A percentile compares a stretch with the other conserved stretches of the same genome.
These are phyloP conservation scores for Sakesphorus luctuosus DNA, from an alignment of 2,113 vertebrate species.

Conservation along the genomic window DNA sequence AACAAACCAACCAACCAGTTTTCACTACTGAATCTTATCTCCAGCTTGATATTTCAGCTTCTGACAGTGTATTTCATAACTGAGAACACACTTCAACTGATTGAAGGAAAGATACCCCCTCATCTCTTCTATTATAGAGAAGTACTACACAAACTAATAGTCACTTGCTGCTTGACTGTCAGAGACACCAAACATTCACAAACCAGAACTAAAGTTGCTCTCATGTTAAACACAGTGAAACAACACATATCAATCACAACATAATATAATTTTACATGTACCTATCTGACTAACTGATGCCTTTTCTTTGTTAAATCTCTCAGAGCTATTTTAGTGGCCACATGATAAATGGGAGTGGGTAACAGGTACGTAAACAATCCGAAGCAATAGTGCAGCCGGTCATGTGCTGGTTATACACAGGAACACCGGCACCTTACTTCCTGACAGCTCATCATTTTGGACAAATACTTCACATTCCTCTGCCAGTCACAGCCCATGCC, in stretches of 20 bases:
- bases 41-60: not conserved
- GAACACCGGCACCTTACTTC: constrained; percentile 65
- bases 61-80: not conserved
- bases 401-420: not conserved
- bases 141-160: not conserved
- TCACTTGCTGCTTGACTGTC: not conserved
- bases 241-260: not conserved
- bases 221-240: not conserved
- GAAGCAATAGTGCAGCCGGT: not conserved
- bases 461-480: constrained; percentile 64
- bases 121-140: not conserved
- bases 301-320: not conserved
- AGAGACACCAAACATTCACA: not conserved
- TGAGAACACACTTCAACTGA: not conserved
- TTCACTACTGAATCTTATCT: not conserved
- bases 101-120: not conserved
- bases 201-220: not conserved
- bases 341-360: not conserved
- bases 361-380: not conserved
- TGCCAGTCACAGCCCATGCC: constrained; percentile 44
- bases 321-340: not conserved
- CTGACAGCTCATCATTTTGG: constrained; percentile 67
- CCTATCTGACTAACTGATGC: not conserved
- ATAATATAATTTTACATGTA: not conserved
- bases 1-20: not conserved